Conservation (phyloP, 1,140 invertebrate species). For the Piezodorus guildinii region DNA sequence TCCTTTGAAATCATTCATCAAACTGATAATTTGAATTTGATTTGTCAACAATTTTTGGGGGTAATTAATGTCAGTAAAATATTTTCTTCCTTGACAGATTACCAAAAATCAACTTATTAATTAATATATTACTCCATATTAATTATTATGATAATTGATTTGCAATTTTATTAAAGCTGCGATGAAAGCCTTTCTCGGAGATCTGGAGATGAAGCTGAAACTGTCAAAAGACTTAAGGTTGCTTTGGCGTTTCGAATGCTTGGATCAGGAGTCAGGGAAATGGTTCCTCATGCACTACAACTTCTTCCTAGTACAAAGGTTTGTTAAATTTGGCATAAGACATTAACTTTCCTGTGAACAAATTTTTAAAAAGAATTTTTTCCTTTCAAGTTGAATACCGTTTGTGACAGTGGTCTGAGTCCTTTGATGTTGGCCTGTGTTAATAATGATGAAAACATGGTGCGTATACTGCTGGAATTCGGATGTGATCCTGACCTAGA, state of each 20-base stretch:
- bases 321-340: neutral
- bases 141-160: no score
- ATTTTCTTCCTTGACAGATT: no score
- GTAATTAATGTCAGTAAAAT: no score
- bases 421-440: slow-evolving; percentile 71
- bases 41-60: no score
- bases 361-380: neutral
- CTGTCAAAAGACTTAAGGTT: slow-evolving; percentile 49
- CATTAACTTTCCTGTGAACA: no score
- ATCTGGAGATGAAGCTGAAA: slow-evolving; percentile 43
- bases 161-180: slow-evolving; percentile 31
- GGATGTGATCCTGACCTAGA: slow-evolving; percentile 40
- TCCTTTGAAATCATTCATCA: no score
- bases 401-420: slow-evolving; percentile 66
- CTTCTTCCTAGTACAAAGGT: slow-evolving; percentile 59
- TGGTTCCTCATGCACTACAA: slow-evolving; percentile 63
- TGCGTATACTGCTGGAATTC: slow-evolving; percentile 41
- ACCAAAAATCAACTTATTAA: no score
- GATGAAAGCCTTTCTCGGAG: slow-evolving; percentile 38
- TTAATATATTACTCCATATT: no score
- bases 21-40: no score
- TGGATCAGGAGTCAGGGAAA: slow-evolving; percentile 57
- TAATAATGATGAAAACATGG: slow-evolving; percentile 63
- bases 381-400: slow-evolving; percentile 46
- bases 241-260: slow-evolving; percentile 72